Conservation (phyloP, 2,797 vertebrate genomes). For the Takifugu rubripes region DNA sequence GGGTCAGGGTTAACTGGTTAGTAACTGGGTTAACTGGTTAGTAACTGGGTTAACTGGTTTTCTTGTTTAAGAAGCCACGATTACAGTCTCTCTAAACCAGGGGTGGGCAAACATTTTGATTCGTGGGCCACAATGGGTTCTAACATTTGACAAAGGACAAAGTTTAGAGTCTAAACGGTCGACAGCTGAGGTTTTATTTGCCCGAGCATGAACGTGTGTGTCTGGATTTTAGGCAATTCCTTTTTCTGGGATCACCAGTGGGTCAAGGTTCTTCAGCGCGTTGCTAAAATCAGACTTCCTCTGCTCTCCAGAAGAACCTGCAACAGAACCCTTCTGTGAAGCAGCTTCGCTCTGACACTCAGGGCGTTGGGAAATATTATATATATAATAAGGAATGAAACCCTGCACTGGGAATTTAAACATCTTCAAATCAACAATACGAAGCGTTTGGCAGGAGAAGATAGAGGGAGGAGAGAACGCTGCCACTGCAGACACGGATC, state of each 20-base stretch:
- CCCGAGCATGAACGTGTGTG: slow-evolving; percentile 3
- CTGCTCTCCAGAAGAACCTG: slow-evolving; percentile 27
- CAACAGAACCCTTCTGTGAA: slow-evolving; percentile 27
- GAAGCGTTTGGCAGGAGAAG: slow-evolving; percentile 17
- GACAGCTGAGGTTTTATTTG: slow-evolving; percentile 11
- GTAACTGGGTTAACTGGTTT: too few species aligned
- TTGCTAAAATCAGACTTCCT: slow-evolving; percentile 37
- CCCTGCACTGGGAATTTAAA: slow-evolving; percentile 30
- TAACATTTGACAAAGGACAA: too few species aligned
- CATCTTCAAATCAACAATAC: slow-evolving; percentile 39
- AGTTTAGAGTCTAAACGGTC: too few species aligned
- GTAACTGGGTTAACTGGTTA: too few species aligned
- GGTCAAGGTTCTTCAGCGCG: slow-evolving; percentile 36
- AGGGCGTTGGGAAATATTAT: slow-evolving; percentile 27
- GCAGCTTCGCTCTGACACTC: slow-evolving; percentile 15
- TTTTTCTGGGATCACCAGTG: slow-evolving; percentile 14
- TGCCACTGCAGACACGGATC: slow-evolving; percentile 11
- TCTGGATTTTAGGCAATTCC: not conserved
- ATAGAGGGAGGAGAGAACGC: not conserved
- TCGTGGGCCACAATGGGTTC: too few species aligned
- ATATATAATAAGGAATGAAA: slow-evolving; percentile 50
- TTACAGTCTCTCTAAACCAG: slow-evolving; percentile 12
- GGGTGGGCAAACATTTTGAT: too few species aligned
- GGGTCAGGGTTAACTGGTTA: too few species aligned
- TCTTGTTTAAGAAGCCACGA: slow-evolving; percentile 6